A percentile compares a stretch with the other conserved stretches of the same genome.
Evolutionary conservation across 1,140 invertebrate genomes (phyloP).

Genomic region (Solen grandis): DNA sequence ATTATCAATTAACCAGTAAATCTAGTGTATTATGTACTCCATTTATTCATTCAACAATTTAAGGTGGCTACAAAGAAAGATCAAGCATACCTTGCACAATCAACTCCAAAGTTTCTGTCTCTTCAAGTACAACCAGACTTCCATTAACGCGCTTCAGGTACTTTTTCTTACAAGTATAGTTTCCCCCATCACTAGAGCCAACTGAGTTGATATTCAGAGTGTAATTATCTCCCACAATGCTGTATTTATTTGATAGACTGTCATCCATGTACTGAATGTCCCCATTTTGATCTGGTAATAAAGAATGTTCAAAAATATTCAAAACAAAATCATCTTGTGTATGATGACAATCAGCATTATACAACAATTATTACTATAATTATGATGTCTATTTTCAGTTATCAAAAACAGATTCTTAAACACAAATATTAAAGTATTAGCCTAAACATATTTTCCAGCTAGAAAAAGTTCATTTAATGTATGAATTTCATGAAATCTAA

Average conservation of each 20-base stretch:
- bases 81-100: constrained; percentile 43
- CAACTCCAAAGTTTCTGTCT: constrained; percentile 14
- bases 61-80: background rate
- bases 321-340: too few species aligned
- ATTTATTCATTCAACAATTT: background rate
- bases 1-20: background rate
- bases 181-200: background rate
- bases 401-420: too few species aligned
- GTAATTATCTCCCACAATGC: constrained; percentile 8
- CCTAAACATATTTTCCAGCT: too few species aligned
- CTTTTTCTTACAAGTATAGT: constrained; percentile 34
- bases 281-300: constrained; percentile 10
- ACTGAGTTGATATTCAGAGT: constrained; percentile 11
- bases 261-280: constrained; percentile 3
- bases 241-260: constrained; percentile 9
- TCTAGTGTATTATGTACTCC: background rate
- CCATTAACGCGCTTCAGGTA: background rate
- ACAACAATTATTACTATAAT: too few species aligned
- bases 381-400: too few species aligned
- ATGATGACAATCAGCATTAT: too few species aligned
- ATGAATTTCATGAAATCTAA: too few species aligned
- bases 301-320: too few species aligned
- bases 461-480: too few species aligned
- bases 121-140: background rate
- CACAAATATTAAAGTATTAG: too few species aligned